Evolutionary conservation across 2,797 vertebrate genomes (phyloP), one percentile per base, ranked within the genome.

Genomic region (Adelosebastes latens): DNA sequence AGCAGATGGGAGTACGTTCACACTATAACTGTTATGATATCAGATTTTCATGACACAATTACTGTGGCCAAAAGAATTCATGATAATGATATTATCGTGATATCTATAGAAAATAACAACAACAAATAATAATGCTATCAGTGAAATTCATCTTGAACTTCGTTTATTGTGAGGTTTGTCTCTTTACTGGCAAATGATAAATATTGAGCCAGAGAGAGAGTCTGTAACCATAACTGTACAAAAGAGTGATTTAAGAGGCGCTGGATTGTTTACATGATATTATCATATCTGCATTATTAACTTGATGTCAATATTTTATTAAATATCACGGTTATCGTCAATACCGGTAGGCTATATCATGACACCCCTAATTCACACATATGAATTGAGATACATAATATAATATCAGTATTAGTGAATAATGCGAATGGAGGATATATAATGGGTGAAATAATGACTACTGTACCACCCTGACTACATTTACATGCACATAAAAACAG

Each of bases 1-100:
- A 77, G 70, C 10, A 84, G 75, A 64, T 18, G 0, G 8, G 36
- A 77, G 56, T 18, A 49, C 7, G 46, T 81, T 84, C 81, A 82
- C 68, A 71, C 22, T 9, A 11, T 4, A 36, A 36, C 12, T 18
- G 36, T 42, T 1, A 42, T 5, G 5, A 42, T 24, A 42, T 65
- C 34, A 27, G 13, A 42, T 42, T 27, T 46, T 64, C n/a, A 39
- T 13, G 8, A 39, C 61, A 36, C 34, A 1, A 16, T 24, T 16
- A 22, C 6, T 31, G 10, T 34, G 20, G 18, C 32, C 31, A 36
- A 36, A 62, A 22, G 2, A 10, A 39, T 39, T 39, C 4, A 2
- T 2, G 29, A 60, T 10, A 5, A 60, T 5, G 16, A 32, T 32
- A 6, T 32, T 11, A 59, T 60, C 8, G 2, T 20, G 20, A 32